Evolutionary conservation across 1,140 invertebrate species (phyloP).

Genomic region (Sarcophaga peregrina): DNA sequence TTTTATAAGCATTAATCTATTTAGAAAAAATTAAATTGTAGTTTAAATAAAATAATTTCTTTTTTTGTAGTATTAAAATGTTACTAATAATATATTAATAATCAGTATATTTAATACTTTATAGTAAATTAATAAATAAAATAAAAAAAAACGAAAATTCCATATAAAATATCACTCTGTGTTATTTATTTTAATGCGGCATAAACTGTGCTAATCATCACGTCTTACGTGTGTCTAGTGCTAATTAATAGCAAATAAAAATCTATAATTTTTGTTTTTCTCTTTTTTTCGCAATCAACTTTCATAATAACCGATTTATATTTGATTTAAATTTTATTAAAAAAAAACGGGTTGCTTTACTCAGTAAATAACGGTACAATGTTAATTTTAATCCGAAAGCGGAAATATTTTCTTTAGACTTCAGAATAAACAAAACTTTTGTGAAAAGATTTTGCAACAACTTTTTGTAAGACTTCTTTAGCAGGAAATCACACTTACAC

Average conservation of each 20-base stretch:
- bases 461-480: no score
- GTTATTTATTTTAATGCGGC: neutral
- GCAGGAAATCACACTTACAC: no score
- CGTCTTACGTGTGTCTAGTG: neutral
- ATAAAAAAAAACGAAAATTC: neutral
- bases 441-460: no score
- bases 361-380: no score
- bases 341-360: no score
- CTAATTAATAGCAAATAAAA: conserved; percentile 7
- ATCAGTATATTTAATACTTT: neutral
- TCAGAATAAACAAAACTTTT: no score
- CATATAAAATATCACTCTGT: neutral
- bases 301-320: neutral
- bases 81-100: no score
- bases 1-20: no score
- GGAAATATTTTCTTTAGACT: no score
- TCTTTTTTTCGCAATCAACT: neutral
- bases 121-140: neutral
- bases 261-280: neutral
- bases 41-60: neutral
- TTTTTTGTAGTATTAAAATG: neutral
- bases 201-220: neutral
- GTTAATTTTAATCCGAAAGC: no score
- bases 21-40: neutral
- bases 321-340: neutral